phyloP scores from a whole-genome alignment of 1,140 invertebrate species.

The Goniozus legneri region DNA sequence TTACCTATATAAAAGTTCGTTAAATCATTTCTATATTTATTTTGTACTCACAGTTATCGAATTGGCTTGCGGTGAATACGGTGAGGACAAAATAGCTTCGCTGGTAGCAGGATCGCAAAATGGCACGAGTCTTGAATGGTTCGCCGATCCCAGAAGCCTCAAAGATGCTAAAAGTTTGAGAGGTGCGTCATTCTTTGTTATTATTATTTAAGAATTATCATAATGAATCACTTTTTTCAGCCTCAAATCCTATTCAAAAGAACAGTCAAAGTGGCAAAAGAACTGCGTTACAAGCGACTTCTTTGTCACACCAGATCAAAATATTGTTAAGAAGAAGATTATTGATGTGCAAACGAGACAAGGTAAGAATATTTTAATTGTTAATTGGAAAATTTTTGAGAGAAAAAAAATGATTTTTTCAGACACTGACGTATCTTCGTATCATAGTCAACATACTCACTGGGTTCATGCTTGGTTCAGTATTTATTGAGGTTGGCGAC shows the following conservation, averaged over 20 bases:
- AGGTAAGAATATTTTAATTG: conserved; percentile 48
- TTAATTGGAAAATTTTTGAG: background rate
- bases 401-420: conserved; percentile 28
- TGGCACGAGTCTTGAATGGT: conserved; percentile 67
- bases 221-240: conserved; percentile 14
- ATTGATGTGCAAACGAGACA: conserved; percentile 70
- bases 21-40: background rate
- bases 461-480: conserved; percentile 69
- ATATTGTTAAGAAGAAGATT: conserved; percentile 67
- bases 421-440: conserved; percentile 88
- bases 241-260: conserved; percentile 17
- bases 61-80: conserved; percentile 85
- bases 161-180: conserved; percentile 57
- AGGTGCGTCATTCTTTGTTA: conserved; percentile 45
- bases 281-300: conserved; percentile 63
- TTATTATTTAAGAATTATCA: background rate
- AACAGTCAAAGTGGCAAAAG: conserved; percentile 1
- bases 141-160: conserved; percentile 58
- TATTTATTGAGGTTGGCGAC: conserved; percentile 68
- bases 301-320: conserved; percentile 66
- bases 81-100: conserved; percentile 70
- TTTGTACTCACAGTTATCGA: conserved; percentile 69
- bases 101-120: conserved; percentile 72
- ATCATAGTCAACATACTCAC: conserved; percentile 69
- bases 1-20: no score